These are phyloP conservation scores for Caenorhabditis drosophilae DNA, from an alignment of 2,888 invertebrate genomes.

Conservation along the genomic window DNA sequence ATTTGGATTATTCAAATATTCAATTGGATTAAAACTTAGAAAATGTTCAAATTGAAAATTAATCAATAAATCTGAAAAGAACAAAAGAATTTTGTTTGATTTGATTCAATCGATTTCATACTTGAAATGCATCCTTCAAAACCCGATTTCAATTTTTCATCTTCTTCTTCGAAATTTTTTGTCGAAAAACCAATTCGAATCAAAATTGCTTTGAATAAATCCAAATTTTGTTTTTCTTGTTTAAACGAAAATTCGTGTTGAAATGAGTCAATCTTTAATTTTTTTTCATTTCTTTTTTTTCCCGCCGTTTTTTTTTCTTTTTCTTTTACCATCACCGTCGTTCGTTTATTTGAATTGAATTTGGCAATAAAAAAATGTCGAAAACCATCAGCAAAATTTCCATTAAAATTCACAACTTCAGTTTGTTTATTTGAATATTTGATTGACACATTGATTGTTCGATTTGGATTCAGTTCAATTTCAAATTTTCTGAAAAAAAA, in stretches of 20 bases:
- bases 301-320: not conserved
- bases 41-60: conserved; percentile 47
- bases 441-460: conserved; percentile 50
- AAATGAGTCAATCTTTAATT: conserved; percentile 37
- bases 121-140: conserved; percentile 51
- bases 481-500: conserved; percentile 45
- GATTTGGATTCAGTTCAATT: conserved; percentile 52
- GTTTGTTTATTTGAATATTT: conserved; percentile 28
- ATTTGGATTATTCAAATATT: conserved; percentile 18
- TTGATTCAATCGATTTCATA: too few relatives aligned
- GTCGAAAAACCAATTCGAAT: conserved; percentile 27
- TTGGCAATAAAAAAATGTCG: conserved; percentile 59
- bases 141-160: conserved; percentile 13
- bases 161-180: not conserved
- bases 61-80: conserved; percentile 47
- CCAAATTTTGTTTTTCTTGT: conserved; percentile 16
- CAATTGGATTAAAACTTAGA: conserved; percentile 29
- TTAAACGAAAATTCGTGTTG: conserved; percentile 35
- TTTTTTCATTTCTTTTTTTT: not conserved
- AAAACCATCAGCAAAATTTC: conserved; percentile 58
- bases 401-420: conserved; percentile 47
- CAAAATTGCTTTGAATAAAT: conserved; percentile 31
- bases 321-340: conserved; percentile 38
- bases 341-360: conserved; percentile 35
- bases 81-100: too few relatives aligned